Conservation (phyloP, 2,888 invertebrate species). For the Spisula solida region DNA sequence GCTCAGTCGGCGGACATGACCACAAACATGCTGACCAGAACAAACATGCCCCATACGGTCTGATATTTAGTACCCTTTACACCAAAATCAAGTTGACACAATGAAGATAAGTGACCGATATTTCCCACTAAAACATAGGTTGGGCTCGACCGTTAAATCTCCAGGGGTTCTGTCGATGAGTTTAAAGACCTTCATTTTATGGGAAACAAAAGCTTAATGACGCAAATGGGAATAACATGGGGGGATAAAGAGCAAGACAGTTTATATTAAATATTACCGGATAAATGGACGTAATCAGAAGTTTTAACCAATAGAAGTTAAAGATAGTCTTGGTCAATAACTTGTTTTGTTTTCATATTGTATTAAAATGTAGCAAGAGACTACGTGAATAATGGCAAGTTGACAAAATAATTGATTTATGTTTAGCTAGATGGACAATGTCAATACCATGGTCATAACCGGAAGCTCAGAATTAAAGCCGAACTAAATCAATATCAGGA, state of each 20-base stretch:
- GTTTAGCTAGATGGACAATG: not conserved
- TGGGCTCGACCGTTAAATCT: not conserved
- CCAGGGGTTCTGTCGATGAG: not conserved
- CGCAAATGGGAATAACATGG: not conserved
- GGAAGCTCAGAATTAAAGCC: too few relatives aligned
- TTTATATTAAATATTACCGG: not conserved
- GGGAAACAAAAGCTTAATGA: not conserved
- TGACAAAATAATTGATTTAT: not conserved
- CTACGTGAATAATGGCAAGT: not conserved
- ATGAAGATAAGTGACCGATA: not conserved
- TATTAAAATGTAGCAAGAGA: not conserved
- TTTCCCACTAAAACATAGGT: not conserved
- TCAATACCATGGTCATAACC: not conserved
- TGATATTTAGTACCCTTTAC: not conserved
- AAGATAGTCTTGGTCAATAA: not conserved
- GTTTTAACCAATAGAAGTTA: not conserved
- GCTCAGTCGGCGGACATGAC: not conserved
- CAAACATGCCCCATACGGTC: not conserved
- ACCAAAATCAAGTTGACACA: not conserved
- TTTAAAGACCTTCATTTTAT: not conserved
- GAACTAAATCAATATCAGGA: not conserved
- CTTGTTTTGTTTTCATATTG: conserved; percentile 2
- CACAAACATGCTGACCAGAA: not conserved
- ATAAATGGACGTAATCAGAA: not conserved
- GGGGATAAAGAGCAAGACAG: not conserved